Evolutionary conservation across 2,888 invertebrate species (phyloP).

Genomic region (Phrixothrix hirtus): DNA sequence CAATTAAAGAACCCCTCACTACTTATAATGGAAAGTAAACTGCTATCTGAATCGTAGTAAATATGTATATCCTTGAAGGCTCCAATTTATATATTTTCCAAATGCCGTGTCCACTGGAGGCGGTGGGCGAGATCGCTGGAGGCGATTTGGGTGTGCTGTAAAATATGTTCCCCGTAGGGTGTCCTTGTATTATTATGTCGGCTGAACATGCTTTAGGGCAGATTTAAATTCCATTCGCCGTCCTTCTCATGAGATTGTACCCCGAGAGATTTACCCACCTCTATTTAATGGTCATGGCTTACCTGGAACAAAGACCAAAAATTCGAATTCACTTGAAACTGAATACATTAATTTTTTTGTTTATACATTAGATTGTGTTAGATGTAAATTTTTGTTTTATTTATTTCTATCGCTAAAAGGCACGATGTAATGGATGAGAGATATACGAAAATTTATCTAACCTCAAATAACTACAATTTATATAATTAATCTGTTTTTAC

Average conservation of each 20-base stretch:
- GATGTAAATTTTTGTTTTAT: no score
- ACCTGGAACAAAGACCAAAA: slow-evolving; percentile 26
- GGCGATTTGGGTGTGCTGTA: slow-evolving; percentile 51
- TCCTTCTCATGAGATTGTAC: slow-evolving; percentile 41
- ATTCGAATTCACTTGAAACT: slow-evolving; percentile 10
- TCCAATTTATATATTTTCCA: slow-evolving; percentile 50
- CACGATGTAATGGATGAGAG: no score
- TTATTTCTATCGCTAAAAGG: no score
- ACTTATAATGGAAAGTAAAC: slow-evolving; percentile 15
- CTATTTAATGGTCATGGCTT: slow-evolving; percentile 16
- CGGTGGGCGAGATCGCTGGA: slow-evolving; percentile 50
- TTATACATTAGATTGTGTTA: no score
- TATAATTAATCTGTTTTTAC: no score
- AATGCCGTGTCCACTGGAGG: slow-evolving; percentile 52
- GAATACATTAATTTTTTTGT: slow-evolving; percentile 15
- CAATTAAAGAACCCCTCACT: not conserved
- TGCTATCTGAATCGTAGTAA: slow-evolving; percentile 10
- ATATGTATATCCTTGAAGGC: slow-evolving; percentile 31
- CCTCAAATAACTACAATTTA: no score
- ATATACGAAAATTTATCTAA: no score
- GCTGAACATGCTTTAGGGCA: slow-evolving; percentile 44
- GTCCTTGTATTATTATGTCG: slow-evolving; percentile 51
- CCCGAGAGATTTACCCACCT: slow-evolving; percentile 37
- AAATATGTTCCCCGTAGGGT: slow-evolving; percentile 52
- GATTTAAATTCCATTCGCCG: slow-evolving; percentile 49